These are phyloP conservation scores for Hydrocynus forskahlii DNA, from an alignment of 2,797 vertebrate genomes.

Conservation along the genomic window DNA sequence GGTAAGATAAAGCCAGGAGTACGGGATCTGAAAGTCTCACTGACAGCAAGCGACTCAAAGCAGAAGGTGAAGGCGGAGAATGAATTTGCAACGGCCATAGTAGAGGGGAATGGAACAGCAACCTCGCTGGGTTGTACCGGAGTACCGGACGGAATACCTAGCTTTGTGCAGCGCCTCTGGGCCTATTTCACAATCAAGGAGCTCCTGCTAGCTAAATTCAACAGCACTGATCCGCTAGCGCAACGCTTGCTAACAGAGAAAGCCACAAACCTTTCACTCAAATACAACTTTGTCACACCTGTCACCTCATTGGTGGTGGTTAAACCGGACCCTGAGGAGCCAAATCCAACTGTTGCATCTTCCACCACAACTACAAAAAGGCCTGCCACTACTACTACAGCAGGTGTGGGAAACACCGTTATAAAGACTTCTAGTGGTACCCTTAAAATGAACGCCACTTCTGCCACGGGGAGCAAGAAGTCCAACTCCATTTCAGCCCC, in stretches of 20 bases:
- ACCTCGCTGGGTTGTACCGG: conserved; percentile 61
- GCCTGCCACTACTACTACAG: conserved; percentile 34
- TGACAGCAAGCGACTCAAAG: conserved; percentile 75
- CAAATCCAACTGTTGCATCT: conserved; percentile 54
- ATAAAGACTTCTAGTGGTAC: conserved; percentile 44
- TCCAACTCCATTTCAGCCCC: conserved; percentile 24
- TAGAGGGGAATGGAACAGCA: conserved; percentile 60
- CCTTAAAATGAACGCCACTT: conserved; percentile 35
- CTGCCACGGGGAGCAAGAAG: conserved; percentile 64
- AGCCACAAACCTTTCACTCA: conserved; percentile 84
- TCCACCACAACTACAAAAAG: conserved; percentile 57
- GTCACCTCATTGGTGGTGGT: conserved; percentile 86
- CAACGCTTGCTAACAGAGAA: conserved; percentile 79
- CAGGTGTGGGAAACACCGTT: conserved; percentile 49
- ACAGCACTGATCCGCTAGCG: conserved; percentile 68
- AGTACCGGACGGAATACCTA: conserved; percentile 66
- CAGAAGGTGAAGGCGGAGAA: conserved; percentile 75
- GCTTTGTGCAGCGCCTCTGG: conserved; percentile 84
- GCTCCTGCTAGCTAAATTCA: conserved; percentile 79
- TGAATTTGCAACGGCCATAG: conserved; percentile 63
- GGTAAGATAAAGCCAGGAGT: conserved; percentile 77
- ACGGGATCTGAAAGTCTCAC: conserved; percentile 74
- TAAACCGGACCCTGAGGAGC: conserved; percentile 77
- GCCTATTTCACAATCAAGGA: conserved; percentile 88
- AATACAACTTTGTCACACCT: conserved; percentile 87